phyloP scores from a whole-genome alignment of 2,797 vertebrate genomes.

The Cyclura pinguis region DNA sequence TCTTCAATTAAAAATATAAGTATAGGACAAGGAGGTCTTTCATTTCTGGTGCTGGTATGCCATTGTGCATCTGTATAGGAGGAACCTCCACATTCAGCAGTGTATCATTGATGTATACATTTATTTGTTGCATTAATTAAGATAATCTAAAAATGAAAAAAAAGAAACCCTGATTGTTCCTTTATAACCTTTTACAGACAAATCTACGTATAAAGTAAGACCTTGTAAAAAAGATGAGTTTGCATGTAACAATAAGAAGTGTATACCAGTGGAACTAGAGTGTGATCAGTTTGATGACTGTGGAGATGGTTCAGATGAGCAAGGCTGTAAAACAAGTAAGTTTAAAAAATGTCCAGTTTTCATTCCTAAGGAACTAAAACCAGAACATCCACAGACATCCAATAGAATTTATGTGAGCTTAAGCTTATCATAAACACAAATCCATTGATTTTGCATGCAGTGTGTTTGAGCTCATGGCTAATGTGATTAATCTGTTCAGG shows the following conservation, averaged over 20 bases:
- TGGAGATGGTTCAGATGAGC: conserved; percentile 95
- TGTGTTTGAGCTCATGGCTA: neutral
- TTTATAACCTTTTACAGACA: conserved; percentile 78
- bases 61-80: neutral
- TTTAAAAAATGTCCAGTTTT: conserved; percentile 47
- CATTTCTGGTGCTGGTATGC: neutral
- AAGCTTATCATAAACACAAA: conserved; percentile 9
- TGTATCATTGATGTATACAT: conserved; percentile 23
- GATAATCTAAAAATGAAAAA: conserved; percentile 36
- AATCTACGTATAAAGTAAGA: conserved; percentile 82
- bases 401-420: neutral
- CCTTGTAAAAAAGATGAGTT: conserved; percentile 96
- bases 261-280: conserved; percentile 89
- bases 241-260: conserved; percentile 89
- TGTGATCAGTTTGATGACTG: conserved; percentile 96
- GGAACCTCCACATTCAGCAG: neutral
- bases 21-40: too few species aligned
- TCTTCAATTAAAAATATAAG: too few species aligned
- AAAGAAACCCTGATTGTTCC: conserved; percentile 18
- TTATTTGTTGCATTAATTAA: conserved; percentile 26
- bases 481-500: neutral
- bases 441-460: neutral
- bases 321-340: conserved; percentile 93
- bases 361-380: conserved; percentile 5
- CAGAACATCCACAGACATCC: conserved; percentile 12